phyloP scores from a whole-genome alignment of 2,888 invertebrate genomes.

The Empis stercorea region DNA sequence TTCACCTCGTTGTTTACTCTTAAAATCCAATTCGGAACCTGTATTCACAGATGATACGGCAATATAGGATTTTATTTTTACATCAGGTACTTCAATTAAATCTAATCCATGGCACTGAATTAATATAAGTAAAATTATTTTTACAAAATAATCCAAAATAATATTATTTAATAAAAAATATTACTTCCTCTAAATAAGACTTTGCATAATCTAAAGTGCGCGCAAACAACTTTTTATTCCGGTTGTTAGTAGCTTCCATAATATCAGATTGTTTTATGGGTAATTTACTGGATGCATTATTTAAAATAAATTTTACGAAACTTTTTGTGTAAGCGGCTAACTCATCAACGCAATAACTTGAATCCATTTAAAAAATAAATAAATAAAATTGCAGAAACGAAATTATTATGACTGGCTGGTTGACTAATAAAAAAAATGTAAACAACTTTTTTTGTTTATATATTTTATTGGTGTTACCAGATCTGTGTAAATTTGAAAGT shows the following conservation, averaged over 20 bases:
- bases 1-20: constrained; percentile 15
- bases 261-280: constrained; percentile 20
- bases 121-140: too few species aligned
- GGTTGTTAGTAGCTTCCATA: constrained; percentile 11
- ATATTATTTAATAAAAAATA: not conserved
- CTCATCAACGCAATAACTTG: too few species aligned
- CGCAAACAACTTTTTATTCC: constrained; percentile 12
- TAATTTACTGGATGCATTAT: constrained; percentile 18
- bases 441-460: too few species aligned
- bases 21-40: constrained; percentile 14
- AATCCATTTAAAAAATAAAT: too few species aligned
- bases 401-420: too few species aligned
- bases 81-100: constrained; percentile 16
- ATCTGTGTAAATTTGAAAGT: too few species aligned
- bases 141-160: not conserved
- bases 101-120: constrained; percentile 19
- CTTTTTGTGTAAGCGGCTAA: not conserved
- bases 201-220: constrained; percentile 14
- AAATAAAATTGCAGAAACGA: too few species aligned
- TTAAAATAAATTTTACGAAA: constrained; percentile 14
- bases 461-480: too few species aligned
- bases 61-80: constrained; percentile 17
- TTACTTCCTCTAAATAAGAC: constrained; percentile 15
- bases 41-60: constrained; percentile 15
- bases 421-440: too few species aligned